Percentiles rank a stretch among this genome's conserved stretches.
These are phyloP conservation scores for Anguilla japonica DNA, from an alignment of 2,113 vertebrate genomes.

Conservation along the genomic window DNA sequence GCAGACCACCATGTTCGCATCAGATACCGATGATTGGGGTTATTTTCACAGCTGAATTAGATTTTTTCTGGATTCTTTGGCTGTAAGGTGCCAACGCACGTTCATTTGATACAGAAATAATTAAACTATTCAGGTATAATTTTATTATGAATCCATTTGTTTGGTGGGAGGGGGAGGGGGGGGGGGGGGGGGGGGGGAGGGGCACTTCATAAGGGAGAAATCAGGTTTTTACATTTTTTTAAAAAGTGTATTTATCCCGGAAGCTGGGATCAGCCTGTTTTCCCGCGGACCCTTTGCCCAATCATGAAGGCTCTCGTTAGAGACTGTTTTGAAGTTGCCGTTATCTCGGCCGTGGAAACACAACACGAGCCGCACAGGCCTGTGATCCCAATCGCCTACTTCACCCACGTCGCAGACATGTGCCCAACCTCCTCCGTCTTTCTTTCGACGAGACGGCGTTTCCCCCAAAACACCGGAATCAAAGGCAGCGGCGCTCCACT, in stretches of 20 bases:
- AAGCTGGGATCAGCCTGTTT: background rate
- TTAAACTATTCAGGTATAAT: background rate
- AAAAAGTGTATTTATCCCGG: too few relatives aligned
- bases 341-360: slow-evolving; percentile 5
- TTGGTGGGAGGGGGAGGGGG: too few relatives aligned
- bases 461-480: slow-evolving; percentile 14
- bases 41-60: background rate
- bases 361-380: background rate
- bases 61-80: background rate
- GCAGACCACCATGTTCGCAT: slow-evolving; percentile 31
- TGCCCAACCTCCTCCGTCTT: background rate
- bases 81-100: background rate
- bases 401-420: background rate
- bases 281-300: too few relatives aligned
- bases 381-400: slow-evolving; percentile 18
- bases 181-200: too few relatives aligned
- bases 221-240: too few relatives aligned
- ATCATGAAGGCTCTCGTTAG: background rate
- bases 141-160: background rate
- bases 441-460: background rate
- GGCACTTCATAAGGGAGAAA: background rate
- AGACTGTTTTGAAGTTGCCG: background rate
- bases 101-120: background rate
- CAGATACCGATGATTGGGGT: background rate
- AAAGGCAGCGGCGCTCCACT: background rate